Conservation (phyloP, 2,113 vertebrate species). For the Eublepharis macularius region DNA sequence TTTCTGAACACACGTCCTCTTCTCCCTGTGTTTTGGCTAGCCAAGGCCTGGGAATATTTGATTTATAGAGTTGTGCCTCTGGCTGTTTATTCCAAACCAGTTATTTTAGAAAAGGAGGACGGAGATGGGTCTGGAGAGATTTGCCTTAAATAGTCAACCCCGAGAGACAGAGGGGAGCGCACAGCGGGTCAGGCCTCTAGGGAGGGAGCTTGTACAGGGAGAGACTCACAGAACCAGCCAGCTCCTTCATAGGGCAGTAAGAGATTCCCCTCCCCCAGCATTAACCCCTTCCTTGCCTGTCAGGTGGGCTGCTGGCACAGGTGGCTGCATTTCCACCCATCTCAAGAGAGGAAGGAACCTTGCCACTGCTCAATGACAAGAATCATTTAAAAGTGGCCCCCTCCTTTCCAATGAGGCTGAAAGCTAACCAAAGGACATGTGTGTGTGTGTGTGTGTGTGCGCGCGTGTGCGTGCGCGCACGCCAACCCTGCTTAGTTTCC, state of each 20-base stretch:
- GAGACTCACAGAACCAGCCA: not conserved
- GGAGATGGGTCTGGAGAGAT: slow-evolving; percentile 60
- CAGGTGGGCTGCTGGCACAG: too few species aligned
- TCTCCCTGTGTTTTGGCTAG: not conserved
- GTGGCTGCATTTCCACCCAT: not conserved
- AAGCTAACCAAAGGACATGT: too few species aligned
- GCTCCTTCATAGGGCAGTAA: not conserved
- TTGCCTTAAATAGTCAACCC: slow-evolving; percentile 79
- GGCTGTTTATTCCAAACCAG: slow-evolving; percentile 70
- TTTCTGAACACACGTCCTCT: too few species aligned
- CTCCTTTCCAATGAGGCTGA: too few species aligned
- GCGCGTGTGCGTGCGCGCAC: too few species aligned
- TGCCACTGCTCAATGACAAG: too few species aligned
- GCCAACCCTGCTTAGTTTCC: too few species aligned
- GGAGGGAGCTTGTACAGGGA: not conserved
- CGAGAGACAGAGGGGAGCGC: slow-evolving; percentile 46
- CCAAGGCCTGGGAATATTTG: slow-evolving; percentile 57
- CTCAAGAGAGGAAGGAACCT: not conserved
- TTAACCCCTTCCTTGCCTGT: not conserved
- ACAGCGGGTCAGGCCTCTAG: slow-evolving; percentile 36
- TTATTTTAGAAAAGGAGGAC: slow-evolving; percentile 68
- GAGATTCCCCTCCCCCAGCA: not conserved
- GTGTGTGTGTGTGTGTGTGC: too few species aligned
- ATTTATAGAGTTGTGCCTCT: slow-evolving; percentile 64
- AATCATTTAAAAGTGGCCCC: too few species aligned